A percentile compares a stretch with the other conserved stretches of the same genome.
phyloP scores from a whole-genome alignment of 2,113 vertebrate genomes.

The Ophthalmolycus amberensis region DNA sequence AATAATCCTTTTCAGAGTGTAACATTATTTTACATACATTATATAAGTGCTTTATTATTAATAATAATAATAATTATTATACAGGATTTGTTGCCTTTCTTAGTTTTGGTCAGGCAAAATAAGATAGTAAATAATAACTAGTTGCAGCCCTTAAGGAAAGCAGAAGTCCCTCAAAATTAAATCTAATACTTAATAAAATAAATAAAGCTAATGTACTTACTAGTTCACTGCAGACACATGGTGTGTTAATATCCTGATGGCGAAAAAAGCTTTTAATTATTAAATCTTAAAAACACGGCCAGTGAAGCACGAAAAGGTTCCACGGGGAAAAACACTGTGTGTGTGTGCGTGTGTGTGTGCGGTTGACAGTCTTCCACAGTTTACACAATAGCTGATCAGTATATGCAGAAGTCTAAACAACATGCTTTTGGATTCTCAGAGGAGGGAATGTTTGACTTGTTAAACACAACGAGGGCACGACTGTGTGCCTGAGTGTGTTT shows the following conservation, averaged over 20 bases:
- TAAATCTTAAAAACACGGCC: conserved; percentile 15
- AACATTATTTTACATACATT: background rate
- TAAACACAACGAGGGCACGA: conserved; percentile 14
- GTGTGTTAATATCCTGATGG: conserved; percentile 16
- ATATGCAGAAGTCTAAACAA: conserved; percentile 30
- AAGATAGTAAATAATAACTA: background rate
- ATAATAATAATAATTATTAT: background rate
- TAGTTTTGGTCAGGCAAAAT: background rate
- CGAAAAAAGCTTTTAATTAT: conserved; percentile 16
- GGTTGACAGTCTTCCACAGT: background rate
- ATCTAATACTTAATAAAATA: background rate
- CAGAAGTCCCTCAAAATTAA: background rate
- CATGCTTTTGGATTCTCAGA: conserved; percentile 18
- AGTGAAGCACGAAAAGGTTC: conserved; percentile 18
- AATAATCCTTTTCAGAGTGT: background rate
- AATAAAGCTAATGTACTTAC: conserved; percentile 7
- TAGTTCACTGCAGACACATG: background rate
- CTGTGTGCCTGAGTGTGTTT: conserved; percentile 39
- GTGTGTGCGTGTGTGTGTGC: conserved; percentile 8
- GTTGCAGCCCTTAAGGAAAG: background rate
- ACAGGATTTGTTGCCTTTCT: background rate
- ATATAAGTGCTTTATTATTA: background rate
- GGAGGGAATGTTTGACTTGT: conserved; percentile 48
- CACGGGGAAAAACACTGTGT: background rate
- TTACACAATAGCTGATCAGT: conserved; percentile 20